Evolutionary conservation across 2,888 invertebrate species (phyloP).

Genomic region (Lasiommata megera): DNA sequence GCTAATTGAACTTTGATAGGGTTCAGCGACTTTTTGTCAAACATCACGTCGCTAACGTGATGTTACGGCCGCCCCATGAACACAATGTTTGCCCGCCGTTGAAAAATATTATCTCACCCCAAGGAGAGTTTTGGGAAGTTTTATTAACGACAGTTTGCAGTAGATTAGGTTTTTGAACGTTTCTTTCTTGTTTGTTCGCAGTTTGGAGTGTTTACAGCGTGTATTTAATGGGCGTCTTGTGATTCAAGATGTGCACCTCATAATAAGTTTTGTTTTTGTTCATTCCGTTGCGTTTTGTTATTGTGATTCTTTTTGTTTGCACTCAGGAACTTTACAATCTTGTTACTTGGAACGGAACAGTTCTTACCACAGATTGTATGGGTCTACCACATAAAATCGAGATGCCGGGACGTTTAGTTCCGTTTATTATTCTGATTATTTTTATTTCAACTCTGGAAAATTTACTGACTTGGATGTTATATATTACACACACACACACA

Average conservation of each 20-base stretch:
- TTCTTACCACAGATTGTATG: too few relatives aligned
- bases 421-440: too few relatives aligned
- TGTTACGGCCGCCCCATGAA: constrained; percentile 11
- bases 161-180: constrained; percentile 34
- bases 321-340: too few relatives aligned
- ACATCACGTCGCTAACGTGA: background rate
- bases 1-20: too few relatives aligned
- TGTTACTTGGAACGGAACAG: too few relatives aligned
- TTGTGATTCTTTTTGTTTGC: background rate
- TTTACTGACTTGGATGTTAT: too few relatives aligned
- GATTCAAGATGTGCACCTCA: constrained; percentile 14
- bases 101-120: constrained; percentile 62
- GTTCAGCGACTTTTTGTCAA: background rate
- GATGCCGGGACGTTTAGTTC: too few relatives aligned
- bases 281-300: background rate
- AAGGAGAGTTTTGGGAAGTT: constrained; percentile 66
- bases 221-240: constrained; percentile 19
- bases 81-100: constrained; percentile 53
- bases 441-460: too few relatives aligned
- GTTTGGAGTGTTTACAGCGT: constrained; percentile 24
- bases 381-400: too few relatives aligned
- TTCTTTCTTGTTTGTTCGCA: constrained; percentile 29
- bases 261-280: constrained; percentile 3
- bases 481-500: too few relatives aligned
- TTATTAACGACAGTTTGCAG: constrained; percentile 70